Evolutionary conservation across 2,797 vertebrate genomes (phyloP), one percentile per base, ranked within the genome.

Genomic region (Heteromormyrus szaboi): DNA sequence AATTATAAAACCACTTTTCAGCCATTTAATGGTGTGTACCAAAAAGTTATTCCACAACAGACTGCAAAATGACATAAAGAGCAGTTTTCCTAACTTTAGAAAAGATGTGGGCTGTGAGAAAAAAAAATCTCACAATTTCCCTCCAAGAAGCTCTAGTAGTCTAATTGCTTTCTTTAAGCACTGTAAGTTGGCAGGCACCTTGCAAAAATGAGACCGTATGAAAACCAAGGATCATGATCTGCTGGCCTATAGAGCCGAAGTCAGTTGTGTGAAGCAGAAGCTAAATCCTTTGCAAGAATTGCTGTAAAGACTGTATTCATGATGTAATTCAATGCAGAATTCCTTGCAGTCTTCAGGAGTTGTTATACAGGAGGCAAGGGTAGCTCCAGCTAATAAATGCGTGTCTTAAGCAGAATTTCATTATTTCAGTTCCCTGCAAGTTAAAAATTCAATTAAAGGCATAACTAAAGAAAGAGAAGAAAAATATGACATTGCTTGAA

Each of bases 1-100:
- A 88, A 81, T 88, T 88, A 81, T 54, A 83, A 54, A 81, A 81
- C 87, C 51, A 41, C 68, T 88, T 79, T 53, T 83, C 25, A 81
- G 87, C 46, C 68, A 54, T 53, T 79, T 81, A 83, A 88, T 86
- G 53, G 85, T 46, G 54, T 41, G 54, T 14, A 62, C 54, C 56
- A 62, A 65, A 87, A 19, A 65, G n/a, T 86, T 59, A 54, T 37
- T 54, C 86, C 54, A 88, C 87, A 53, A 56, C 44, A 56, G 25
- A 48, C 68, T 48, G 50, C 11, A 41, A 33, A 56, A 37, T n/a
- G 29, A 33, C n/a, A 54, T 9, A 29, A 48, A 9, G 22, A 25
- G 37, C 56, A 46, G 25, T 88, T 76, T 8, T 33, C 48, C 46
- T 88, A 62, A 88, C 62, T 88, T 87, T 65, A 65, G 56, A 29